phyloP scores from a whole-genome alignment of 2,888 invertebrate genomes.

The Mactromeris polynyma region DNA sequence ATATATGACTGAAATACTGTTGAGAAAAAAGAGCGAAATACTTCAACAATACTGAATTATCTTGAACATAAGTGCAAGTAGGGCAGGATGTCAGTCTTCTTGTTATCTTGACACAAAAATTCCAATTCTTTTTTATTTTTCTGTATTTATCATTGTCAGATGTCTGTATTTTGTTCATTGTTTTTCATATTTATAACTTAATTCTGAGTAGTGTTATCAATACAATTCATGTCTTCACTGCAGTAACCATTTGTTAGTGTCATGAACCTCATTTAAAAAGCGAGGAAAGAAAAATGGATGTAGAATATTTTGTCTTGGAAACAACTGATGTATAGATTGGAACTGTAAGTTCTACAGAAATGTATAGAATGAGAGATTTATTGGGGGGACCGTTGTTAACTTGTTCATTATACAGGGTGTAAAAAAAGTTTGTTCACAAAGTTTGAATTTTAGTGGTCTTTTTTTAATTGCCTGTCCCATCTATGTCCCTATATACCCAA shows the following conservation, averaged over 20 bases:
- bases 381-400: too few species aligned
- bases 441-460: too few species aligned
- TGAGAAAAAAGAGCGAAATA: too few species aligned
- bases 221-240: background rate
- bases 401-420: too few species aligned
- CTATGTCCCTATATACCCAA: too few species aligned
- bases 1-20: too few species aligned
- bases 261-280: background rate
- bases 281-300: background rate
- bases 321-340: background rate
- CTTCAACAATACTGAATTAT: too few species aligned
- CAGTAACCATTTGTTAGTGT: background rate
- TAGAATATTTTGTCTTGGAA: background rate
- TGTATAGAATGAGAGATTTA: too few species aligned
- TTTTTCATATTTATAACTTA: background rate
- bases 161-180: too few species aligned
- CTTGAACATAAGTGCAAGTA: background rate
- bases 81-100: background rate
- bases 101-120: background rate
- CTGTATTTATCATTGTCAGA: background rate
- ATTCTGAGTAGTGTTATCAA: background rate
- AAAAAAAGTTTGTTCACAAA: too few species aligned
- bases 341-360: too few species aligned
- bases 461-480: too few species aligned
- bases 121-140: background rate